Base-by-base conservation (phyloP, 37 sponge, comb jelly and placozoan genomes). In the Petrosia ficiformis region DNA sequence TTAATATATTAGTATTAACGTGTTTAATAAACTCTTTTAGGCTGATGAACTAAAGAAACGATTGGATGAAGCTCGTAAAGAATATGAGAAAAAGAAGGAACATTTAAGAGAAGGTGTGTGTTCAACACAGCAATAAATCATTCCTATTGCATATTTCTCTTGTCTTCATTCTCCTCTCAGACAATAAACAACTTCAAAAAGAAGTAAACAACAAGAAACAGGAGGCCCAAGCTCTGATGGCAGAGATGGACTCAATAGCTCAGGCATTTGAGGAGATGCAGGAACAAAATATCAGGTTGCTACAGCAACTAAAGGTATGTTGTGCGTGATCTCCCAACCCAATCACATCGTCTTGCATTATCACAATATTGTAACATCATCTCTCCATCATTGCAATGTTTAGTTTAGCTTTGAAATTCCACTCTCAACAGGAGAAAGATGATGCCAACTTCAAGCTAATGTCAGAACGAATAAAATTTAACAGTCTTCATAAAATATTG, bases 381-480 rank as follows among this genome's bases (percentile, higher is more conserved):
- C n/a, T n/a, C n/a, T 54, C 19, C 57, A 54, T 54, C 21, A 22
- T 16, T 54, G 21, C 57, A n/a, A n/a, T n/a, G n/a, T n/a, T 8
- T 11, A 63, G 16, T 63, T 22, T 8, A 26, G 26, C 65, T 29
- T n/a, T 26, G 26, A 29, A 8, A n/a, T 63, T 26, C 65, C 25
- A n/a, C n/a, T 30, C 1, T 42, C 42, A 25, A 41, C 58, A 94
- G 82, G 97, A 97, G 71, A 97, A 97, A 44, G 93, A 95, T 61
- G 98, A 97, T 77, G 93, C 95, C n/a, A 97, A 97, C 69, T 89
- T 94, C 44, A 97, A 97, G 65, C 87, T 97, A 38, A 97, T 97
- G 90, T 89, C 90, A n/a, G 98, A 97, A 65, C 52, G 92, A 37
- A 89, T 92, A 60, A 96, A 96, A 68, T 73, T 83, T 16, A 90